Base-by-base conservation (phyloP, 1,140 invertebrate genomes). In the Leptoteleia sp. region DNA sequence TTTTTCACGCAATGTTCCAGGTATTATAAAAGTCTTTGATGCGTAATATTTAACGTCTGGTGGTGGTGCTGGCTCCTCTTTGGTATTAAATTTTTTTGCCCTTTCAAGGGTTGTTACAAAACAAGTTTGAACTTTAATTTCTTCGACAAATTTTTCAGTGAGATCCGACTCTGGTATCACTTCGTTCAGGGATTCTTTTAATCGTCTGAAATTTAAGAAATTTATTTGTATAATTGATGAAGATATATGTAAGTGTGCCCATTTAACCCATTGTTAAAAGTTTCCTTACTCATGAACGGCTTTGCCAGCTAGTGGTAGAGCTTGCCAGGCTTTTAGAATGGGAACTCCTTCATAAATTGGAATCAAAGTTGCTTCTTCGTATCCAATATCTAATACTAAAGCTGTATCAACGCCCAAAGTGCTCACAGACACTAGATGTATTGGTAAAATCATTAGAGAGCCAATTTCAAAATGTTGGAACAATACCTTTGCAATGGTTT, bases 401-500 rank as follows among this genome's bases (percentile, higher is more conserved):
- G 92, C 96, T 7, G 95, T 95, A 55, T 92, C 92, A 5, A 93
- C 89, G 11, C 94, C 96, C 40, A 97, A 89, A 2, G 95, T 94
- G 40, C 93, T 92, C 0, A 96, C 88, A 4, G 94, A 90, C n/a
- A 95, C 93, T 17, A 97, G 89, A 89, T 97, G 96, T 22, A 92
- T 92, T 5, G 96, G 95, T 1, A 94, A 90, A 85, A 95, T 93
- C 57, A 95, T 84, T 38, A 88, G 75, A 17, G 88, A 86, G 40
- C 87, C 91, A 81, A 97, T 96, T 92, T 98, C 97, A 91, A 95
- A 99, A 87, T 99, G 96, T 37, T 92, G 91, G 84, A 97, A 99
- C 6, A 99, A 90, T 9, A 98, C 96, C 89, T 95, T 96, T 0
- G 96, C 97, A 1, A 99, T 87, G 0, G 94, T 95, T 78, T 98